phyloP scores from a whole-genome alignment of 2,113 vertebrate species.

The Callionymus lyra region DNA sequence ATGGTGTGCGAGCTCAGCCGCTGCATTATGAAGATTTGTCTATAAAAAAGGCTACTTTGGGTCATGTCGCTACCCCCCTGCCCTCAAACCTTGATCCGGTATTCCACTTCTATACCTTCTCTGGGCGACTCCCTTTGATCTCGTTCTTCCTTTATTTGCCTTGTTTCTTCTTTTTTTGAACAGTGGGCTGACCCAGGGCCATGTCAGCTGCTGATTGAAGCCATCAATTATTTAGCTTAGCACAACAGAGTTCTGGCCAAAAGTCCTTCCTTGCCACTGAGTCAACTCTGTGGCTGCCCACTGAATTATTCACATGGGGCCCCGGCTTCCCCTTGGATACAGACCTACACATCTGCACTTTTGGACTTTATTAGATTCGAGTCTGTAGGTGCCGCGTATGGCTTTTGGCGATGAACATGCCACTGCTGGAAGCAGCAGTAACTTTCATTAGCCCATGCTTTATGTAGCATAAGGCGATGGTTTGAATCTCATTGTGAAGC shows the following conservation, averaged over 20 bases:
- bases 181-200: background rate
- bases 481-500: no score
- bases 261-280: conserved; percentile 26
- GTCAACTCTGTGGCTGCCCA: conserved; percentile 14
- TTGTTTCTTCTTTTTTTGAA: conserved; percentile 25
- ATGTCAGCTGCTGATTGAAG: conserved; percentile 33
- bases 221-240: conserved; percentile 37
- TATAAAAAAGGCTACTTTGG: conserved; percentile 3
- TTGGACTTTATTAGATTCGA: conserved; percentile 22
- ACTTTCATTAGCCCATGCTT: conserved; percentile 12
- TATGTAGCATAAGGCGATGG: conserved; percentile 7
- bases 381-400: conserved; percentile 26
- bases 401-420: conserved; percentile 14
- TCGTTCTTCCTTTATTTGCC: conserved; percentile 9
- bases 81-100: conserved; percentile 10
- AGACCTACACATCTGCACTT: conserved; percentile 21
- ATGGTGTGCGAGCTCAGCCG: conserved; percentile 5
- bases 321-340: conserved; percentile 20
- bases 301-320: conserved; percentile 43
- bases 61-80: background rate
- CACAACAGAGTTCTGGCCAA: conserved; percentile 24
- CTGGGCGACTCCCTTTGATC: background rate
- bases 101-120: conserved; percentile 1
- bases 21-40: conserved; percentile 5
- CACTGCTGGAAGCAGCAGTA: conserved; percentile 1